These are phyloP conservation scores for Phalloptychus januarius DNA, from an alignment of 2,797 vertebrate genomes.

Conservation along the genomic window DNA sequence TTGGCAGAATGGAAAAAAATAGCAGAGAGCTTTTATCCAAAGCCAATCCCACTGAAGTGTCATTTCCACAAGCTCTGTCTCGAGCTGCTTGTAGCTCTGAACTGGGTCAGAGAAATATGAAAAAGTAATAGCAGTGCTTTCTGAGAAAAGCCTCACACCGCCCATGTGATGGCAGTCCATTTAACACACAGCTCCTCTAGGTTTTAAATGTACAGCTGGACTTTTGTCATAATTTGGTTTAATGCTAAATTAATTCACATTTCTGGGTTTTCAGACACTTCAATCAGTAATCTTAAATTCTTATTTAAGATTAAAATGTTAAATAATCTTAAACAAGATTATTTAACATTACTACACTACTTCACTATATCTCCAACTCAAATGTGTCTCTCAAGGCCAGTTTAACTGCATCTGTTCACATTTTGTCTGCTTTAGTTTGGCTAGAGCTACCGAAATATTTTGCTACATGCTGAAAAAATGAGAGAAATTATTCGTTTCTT, in stretches of 20 bases:
- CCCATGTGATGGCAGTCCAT: slow-evolving; percentile 20
- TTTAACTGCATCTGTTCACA: slow-evolving; percentile 1
- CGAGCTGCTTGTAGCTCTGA: slow-evolving; percentile 53
- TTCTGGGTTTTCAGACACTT: slow-evolving; percentile 28
- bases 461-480: background rate
- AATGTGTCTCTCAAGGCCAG: background rate
- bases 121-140: slow-evolving; percentile 65
- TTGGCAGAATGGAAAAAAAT: slow-evolving; percentile 67
- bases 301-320: no score
- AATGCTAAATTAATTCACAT: slow-evolving; percentile 36
- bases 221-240: slow-evolving; percentile 35
- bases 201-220: slow-evolving; percentile 37
- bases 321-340: no score
- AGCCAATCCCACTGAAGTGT: slow-evolving; percentile 64
- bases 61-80: slow-evolving; percentile 45
- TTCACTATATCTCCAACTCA: slow-evolving; percentile 1
- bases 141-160: slow-evolving; percentile 14
- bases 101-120: slow-evolving; percentile 79
- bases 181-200: slow-evolving; percentile 14
- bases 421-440: no score
- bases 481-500: background rate
- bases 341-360: no score
- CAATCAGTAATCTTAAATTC: slow-evolving; percentile 26
- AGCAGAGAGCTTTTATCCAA: slow-evolving; percentile 45
- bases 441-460: no score